Conservation (phyloP, 1,140 invertebrate genomes). For the Proales similis region DNA sequence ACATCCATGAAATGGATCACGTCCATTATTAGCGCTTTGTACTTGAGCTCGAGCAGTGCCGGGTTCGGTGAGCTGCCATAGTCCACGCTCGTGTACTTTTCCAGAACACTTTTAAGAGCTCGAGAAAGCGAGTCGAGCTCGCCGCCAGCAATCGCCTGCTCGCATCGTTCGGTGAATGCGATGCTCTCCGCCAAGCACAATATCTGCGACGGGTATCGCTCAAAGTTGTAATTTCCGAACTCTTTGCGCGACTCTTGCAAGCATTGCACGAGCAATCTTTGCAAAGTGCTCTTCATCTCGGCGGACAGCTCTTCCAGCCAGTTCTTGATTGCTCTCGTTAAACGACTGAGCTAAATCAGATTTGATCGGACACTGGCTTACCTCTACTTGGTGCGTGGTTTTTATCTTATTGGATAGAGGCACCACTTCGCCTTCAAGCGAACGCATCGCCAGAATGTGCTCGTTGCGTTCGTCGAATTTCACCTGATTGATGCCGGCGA, state of each 20-base stretch:
- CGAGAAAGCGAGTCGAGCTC: conserved; percentile 57
- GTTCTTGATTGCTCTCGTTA: conserved; percentile 52
- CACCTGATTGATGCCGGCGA: conserved; percentile 76
- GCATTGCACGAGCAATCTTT: conserved; percentile 62
- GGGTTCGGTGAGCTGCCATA: conserved; percentile 41
- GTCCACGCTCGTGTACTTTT: conserved; percentile 58
- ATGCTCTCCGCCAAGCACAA: conserved; percentile 64
- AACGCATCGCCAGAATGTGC: conserved; percentile 67
- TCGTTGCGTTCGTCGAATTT: conserved; percentile 60
- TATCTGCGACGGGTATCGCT: conserved; percentile 76
- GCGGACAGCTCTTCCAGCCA: conserved; percentile 73
- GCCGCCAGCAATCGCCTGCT: conserved; percentile 63
- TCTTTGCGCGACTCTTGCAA: conserved; percentile 55
- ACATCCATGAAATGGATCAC: conserved; percentile 81
- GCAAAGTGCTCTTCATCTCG: conserved; percentile 73
- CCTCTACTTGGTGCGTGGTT: conserved; percentile 73
- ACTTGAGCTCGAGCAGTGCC: conserved; percentile 54
- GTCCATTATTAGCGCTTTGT: conserved; percentile 77
- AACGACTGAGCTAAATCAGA: background rate
- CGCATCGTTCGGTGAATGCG: conserved; percentile 70
- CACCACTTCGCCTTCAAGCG: conserved; percentile 76
- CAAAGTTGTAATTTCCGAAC: conserved; percentile 45
- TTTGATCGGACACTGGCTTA: conserved; percentile 44
- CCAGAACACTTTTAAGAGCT: conserved; percentile 58
- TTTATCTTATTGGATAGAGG: conserved; percentile 65